Evolutionary conservation across 2,113 vertebrate genomes (phyloP), one percentile per base, ranked within the genome.

Genomic region (Passer domesticus): DNA sequence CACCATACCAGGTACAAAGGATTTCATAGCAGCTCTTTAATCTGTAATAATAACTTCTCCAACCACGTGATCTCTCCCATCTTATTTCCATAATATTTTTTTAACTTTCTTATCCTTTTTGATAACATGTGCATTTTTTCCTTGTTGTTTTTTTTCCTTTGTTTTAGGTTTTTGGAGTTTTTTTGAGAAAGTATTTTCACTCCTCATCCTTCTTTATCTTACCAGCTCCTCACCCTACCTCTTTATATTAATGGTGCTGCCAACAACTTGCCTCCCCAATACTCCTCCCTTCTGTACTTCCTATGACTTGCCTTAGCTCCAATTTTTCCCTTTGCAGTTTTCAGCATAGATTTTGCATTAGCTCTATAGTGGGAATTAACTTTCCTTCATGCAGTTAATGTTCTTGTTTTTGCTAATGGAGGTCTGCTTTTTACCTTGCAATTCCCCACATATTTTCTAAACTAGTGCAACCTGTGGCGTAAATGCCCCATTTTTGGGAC

Each of bases 11-110:
- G 90, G 93, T 96, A 79, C 83, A 93, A 95, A 96, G 75, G 92
- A 87, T 93, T 92, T 95, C 88, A 89, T 95, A 94, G 83, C 87
- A 95, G 73, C 55, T 95, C 72, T 86, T 77, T 90, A 81, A 83
- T 95, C 70, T 92, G 25, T 92, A 93, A 74, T 79, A 92, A 90
- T n/a, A 83, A 82, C n/a, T 95, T 92, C 43, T 93, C 27, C 55
- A 92, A 22, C 37, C 75, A 74, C 46, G 67, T 83, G 52, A 83
- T 92, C 63, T 81, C 78, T 67, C 68, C 87, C 60, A 90, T 95
- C 63, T 67, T 83, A 95, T 80, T 79, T 89, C 72, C 59, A 39
- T 95, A 84, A 39, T 92, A 89, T 69, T 96, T 94, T 93, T 95
- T 96, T 63, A 91, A 63, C 74, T 58, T 95, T 67, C 46, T 88